phyloP scores from a whole-genome alignment of 2,797 vertebrate species.

The Heteromormyrus szaboi region DNA sequence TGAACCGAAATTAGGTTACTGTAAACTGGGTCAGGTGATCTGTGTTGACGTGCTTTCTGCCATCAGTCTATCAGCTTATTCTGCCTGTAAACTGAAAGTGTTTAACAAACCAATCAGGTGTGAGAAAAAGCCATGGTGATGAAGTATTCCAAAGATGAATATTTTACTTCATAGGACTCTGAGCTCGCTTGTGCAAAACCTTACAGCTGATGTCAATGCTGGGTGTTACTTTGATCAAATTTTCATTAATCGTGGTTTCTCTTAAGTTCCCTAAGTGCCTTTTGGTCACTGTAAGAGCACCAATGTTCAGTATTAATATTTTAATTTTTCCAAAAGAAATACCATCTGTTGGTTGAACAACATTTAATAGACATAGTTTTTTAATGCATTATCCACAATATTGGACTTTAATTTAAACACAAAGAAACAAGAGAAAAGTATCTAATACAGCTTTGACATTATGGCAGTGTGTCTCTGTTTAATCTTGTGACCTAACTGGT shows the following conservation, averaged over 20 bases:
- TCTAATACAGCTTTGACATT: background rate
- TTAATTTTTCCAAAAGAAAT: slow-evolving; percentile 31
- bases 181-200: background rate
- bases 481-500: background rate
- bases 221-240: background rate
- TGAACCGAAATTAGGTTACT: background rate
- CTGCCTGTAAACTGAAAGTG: background rate
- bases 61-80: background rate
- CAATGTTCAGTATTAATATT: slow-evolving; percentile 16
- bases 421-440: background rate
- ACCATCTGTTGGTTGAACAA: slow-evolving; percentile 25
- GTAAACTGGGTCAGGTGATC: background rate
- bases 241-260: slow-evolving; percentile 1
- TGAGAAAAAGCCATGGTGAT: slow-evolving; percentile 4
- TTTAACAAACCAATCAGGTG: background rate
- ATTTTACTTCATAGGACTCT: background rate
- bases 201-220: slow-evolving; percentile 9
- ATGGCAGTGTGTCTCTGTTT: background rate
- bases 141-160: slow-evolving; percentile 16
- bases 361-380: slow-evolving; percentile 20
- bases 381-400: slow-evolving; percentile 5
- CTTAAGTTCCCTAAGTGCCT: slow-evolving; percentile 62
- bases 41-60: background rate
- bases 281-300: slow-evolving; percentile 43
- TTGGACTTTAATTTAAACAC: slow-evolving; percentile 8